phyloP scores from a whole-genome alignment of 2,888 invertebrate species.

The Busseola fusca region DNA sequence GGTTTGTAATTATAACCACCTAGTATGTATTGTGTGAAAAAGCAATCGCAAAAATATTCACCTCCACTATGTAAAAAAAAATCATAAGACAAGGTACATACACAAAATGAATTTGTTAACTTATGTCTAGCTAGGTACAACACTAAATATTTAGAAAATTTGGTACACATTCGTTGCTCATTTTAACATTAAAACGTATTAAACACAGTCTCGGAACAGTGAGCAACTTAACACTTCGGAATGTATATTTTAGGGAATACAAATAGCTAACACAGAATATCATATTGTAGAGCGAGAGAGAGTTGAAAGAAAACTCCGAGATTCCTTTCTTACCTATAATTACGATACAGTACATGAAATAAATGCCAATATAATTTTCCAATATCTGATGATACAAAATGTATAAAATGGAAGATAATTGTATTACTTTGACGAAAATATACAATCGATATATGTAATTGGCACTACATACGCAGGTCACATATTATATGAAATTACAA shows the following conservation, averaged over 20 bases:
- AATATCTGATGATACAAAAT: constrained; percentile 68
- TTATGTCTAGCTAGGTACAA: constrained; percentile 84
- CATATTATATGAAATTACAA: constrained; percentile 83
- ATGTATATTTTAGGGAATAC: constrained; percentile 78
- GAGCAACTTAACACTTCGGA: constrained; percentile 83
- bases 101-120: constrained; percentile 73
- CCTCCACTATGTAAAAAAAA: constrained; percentile 55
- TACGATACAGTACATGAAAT: constrained; percentile 59
- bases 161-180: constrained; percentile 89
- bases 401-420: constrained; percentile 66
- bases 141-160: constrained; percentile 84
- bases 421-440: constrained; percentile 65
- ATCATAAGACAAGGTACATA: constrained; percentile 69
- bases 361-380: constrained; percentile 59
- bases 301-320: constrained; percentile 69
- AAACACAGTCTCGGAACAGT: constrained; percentile 68
- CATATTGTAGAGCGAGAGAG: constrained; percentile 54
- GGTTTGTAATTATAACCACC: constrained; percentile 35
- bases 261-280: constrained; percentile 62
- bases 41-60: constrained; percentile 44
- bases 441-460: constrained; percentile 76
- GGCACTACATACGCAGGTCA: constrained; percentile 87
- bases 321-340: constrained; percentile 70
- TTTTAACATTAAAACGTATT: constrained; percentile 73
- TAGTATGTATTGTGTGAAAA: constrained; percentile 32